Percentiles rank a stretch among this genome's conserved stretches.
phyloP scores from a whole-genome alignment of 2,888 invertebrate species.

The Stegana nigrithorax region DNA sequence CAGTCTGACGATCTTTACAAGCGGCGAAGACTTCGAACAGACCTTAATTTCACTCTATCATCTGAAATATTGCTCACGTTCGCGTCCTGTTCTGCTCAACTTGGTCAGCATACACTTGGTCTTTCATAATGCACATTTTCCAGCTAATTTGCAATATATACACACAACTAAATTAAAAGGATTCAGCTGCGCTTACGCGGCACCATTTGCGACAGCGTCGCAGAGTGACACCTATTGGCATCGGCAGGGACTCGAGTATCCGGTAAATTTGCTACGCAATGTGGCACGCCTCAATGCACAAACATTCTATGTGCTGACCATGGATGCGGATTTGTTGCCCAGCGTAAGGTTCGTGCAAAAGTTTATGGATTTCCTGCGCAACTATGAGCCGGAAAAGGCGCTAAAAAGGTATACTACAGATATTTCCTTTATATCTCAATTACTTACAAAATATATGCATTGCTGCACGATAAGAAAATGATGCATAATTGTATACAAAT shows the following conservation, averaged over 20 bases:
- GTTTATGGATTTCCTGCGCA: slow-evolving; percentile 22
- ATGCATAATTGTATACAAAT: too few relatives aligned
- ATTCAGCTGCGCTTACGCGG: not conserved
- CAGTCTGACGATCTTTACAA: slow-evolving; percentile 33
- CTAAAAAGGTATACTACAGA: slow-evolving; percentile 21
- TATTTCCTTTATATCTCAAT: not conserved
- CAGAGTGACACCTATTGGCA: not conserved
- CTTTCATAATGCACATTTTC: slow-evolving; percentile 19
- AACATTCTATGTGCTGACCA: slow-evolving; percentile 29
- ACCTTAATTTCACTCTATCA: slow-evolving; percentile 17
- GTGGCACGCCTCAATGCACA: slow-evolving; percentile 35
- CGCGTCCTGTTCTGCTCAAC: slow-evolving; percentile 1
- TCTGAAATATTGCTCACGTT: slow-evolving; percentile 27
- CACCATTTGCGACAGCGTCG: not conserved
- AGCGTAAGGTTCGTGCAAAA: slow-evolving; percentile 8
- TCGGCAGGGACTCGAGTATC: slow-evolving; percentile 12
- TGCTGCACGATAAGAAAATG: too few relatives aligned
- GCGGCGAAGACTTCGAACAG: slow-evolving; percentile 13
- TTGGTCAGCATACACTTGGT: slow-evolving; percentile 38
- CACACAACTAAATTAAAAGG: not conserved
- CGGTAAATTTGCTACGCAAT: slow-evolving; percentile 32
- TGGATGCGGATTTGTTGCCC: slow-evolving; percentile 32
- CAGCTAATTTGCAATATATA: not conserved
- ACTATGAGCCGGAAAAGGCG: not conserved
- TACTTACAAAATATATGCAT: not conserved